Evolutionary conservation across 2,797 vertebrate genomes (phyloP), one percentile per base, ranked within the genome.

Genomic region (Antennarius maculatus): DNA sequence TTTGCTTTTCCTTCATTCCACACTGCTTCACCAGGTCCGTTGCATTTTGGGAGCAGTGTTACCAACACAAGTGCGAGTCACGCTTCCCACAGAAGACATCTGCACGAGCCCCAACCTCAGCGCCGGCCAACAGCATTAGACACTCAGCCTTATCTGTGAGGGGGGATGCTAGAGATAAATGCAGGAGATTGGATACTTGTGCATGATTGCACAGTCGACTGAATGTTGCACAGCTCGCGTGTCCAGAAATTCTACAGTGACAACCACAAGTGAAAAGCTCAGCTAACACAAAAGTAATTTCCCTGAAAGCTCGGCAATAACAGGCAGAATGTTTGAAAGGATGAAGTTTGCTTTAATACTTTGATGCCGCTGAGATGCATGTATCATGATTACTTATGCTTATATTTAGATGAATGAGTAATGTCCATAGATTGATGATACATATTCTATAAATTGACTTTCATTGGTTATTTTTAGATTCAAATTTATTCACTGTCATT

Each of bases 131-230:
- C 73, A 53, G 61, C 54, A 18, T 64, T 45, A 60, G 46, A 75
- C 66, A 54, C 56, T 60, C 71, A 50, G 37, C 67, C 37, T 45
- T 0, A 16, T 55, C 18, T 56, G 63, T 54, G 4, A 34, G 31
- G 31, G 31, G 31, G 31, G 31, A 8, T 34, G 31, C 31, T 34
- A 28, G 29, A 56, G 50, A 71, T 76, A 67, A 61, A 62, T 49
- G 23, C 57, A 77, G 41, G 31, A 60, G 63, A 67, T 70, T 47
- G 42, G 63, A 79, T 81, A 70, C 64, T 56, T 75, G 53, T 57
- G 61, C 68, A 54, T 63, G 52, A 73, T 66, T 74, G 66, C 54
- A 70, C 27, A 27, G 66, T 74, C 66, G 42, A 57, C 58, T 67
- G 61, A 59, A 66, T 50, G 61, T 64, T 71, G 54, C 37, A 54